Conservation (phyloP, 2,113 vertebrate species). For the Dermatemys mawii region DNA sequence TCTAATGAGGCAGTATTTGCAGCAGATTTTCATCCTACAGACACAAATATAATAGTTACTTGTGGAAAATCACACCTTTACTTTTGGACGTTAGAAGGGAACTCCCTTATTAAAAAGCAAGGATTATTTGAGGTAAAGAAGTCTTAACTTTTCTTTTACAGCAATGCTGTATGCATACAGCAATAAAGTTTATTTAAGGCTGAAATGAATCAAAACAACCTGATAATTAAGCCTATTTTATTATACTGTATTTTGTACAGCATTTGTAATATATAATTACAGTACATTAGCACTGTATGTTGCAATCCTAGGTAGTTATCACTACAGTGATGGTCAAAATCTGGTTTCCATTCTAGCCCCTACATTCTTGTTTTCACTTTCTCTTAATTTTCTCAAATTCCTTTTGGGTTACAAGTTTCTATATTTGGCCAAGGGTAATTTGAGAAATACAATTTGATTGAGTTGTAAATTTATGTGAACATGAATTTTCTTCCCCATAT, state of each 20-base stretch:
- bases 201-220: background rate
- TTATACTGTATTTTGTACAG: background rate
- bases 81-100: slow-evolving; percentile 96
- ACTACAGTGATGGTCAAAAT: background rate
- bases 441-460: background rate
- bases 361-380: background rate
- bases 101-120: slow-evolving; percentile 92
- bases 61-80: slow-evolving; percentile 98
- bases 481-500: background rate
- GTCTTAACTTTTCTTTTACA: background rate
- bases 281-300: background rate
- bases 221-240: background rate
- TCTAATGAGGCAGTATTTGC: slow-evolving; percentile 96
- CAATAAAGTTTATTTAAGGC: background rate
- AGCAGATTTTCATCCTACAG: slow-evolving; percentile 96
- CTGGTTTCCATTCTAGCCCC: background rate
- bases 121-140: slow-evolving; percentile 93
- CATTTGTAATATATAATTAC: background rate
- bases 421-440: background rate
- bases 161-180: background rate
- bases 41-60: slow-evolving; percentile 93
- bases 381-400: background rate
- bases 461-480: background rate
- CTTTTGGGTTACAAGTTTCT: background rate
- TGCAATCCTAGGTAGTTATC: background rate